Evolutionary conservation across 2,113 vertebrate species (phyloP).

Genomic region (Desmodus rotundus): DNA sequence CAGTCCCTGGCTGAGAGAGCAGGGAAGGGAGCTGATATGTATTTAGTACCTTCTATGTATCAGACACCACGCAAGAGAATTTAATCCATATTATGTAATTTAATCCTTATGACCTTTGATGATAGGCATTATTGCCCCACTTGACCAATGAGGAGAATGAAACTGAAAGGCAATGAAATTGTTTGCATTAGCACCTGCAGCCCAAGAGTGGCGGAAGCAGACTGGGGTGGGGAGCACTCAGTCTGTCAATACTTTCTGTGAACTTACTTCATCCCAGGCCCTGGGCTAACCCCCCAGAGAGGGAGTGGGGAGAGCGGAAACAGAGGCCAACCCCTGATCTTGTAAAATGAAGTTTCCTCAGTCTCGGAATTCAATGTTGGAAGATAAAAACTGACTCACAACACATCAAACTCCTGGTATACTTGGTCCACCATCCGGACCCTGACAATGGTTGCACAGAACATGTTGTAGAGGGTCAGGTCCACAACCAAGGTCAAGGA

Average conservation of each 20-base stretch:
- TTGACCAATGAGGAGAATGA: not conserved
- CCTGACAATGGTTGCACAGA: not conserved
- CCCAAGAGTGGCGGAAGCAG: not conserved
- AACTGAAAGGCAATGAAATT: not conserved
- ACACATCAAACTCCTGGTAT: not conserved
- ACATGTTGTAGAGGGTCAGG: rapidly evolving
- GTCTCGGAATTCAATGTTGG: not conserved
- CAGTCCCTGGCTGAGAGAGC: not conserved
- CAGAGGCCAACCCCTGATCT: not conserved
- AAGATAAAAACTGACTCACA: not conserved
- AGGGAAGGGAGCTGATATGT: not conserved
- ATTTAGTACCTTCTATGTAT: not conserved
- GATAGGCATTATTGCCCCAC: not conserved
- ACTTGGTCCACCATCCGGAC: not conserved
- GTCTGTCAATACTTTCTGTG: not conserved
- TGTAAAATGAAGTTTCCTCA: not conserved
- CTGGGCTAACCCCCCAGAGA: not conserved
- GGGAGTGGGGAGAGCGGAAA: not conserved
- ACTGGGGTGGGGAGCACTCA: not conserved
- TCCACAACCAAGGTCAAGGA: not conserved
- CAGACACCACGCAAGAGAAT: not conserved
- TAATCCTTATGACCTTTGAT: not conserved
- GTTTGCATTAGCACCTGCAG: not conserved
- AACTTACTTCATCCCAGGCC: not conserved
- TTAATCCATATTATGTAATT: not conserved